Percentiles rank a stretch among this genome's conserved stretches.
Conservation (phyloP, 2,888 invertebrate species). For the Eustalomyia histrio region DNA sequence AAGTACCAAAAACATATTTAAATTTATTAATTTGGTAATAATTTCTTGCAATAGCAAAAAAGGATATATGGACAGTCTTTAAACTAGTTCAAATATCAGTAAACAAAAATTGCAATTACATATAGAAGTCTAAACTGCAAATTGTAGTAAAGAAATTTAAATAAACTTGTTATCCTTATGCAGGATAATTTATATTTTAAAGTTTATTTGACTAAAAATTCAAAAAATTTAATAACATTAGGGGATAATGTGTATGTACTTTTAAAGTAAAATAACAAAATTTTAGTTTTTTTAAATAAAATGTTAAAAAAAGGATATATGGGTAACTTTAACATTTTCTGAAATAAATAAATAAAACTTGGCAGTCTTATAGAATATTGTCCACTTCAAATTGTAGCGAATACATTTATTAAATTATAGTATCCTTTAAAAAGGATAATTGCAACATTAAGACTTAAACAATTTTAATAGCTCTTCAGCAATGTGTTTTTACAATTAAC, state of each 20-base stretch:
- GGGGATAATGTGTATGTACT: not conserved
- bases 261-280: not conserved
- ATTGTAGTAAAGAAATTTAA: not conserved
- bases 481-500: too few species aligned
- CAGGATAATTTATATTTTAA: not conserved
- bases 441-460: too few species aligned
- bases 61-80: slow-evolving; percentile 15
- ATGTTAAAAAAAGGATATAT: slow-evolving; percentile 16
- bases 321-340: not conserved
- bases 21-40: not conserved
- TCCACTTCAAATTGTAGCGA: not conserved
- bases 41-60: not conserved
- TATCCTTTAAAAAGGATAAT: too few species aligned
- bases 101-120: not conserved
- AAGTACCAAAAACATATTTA: not conserved
- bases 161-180: not conserved
- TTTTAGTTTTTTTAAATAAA: not conserved
- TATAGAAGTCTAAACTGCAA: not conserved
- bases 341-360: not conserved
- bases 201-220: too few species aligned
- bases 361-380: not conserved
- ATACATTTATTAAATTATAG: not conserved
- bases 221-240: too few species aligned
- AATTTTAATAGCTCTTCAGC: too few species aligned
- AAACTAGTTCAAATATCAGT: not conserved